These are phyloP conservation scores for Drosophila anomalipes DNA, from an alignment of 2,888 invertebrate species.

Conservation along the genomic window DNA sequence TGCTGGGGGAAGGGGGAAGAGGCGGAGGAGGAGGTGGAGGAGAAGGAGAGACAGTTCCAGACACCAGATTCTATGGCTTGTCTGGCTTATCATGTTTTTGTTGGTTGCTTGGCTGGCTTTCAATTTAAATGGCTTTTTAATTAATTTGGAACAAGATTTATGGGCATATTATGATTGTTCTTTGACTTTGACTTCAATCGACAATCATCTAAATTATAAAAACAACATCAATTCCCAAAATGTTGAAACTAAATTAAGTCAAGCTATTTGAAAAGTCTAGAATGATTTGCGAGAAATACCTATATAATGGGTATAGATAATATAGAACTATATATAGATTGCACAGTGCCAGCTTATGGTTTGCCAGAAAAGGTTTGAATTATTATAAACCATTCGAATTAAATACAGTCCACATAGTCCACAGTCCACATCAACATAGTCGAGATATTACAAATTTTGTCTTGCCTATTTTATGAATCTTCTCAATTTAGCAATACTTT, in stretches of 20 bases:
- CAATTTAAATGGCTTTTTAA: constrained; percentile 69
- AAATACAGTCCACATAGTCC: too few species aligned
- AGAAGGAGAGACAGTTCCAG: not conserved
- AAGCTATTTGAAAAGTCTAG: not conserved
- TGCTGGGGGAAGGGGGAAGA: too few species aligned
- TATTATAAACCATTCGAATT: not conserved
- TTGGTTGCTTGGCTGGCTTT: constrained; percentile 13
- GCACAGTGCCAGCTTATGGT: not conserved
- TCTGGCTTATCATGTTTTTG: constrained; percentile 37
- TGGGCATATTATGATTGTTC: constrained; percentile 45
- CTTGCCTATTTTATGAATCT: too few species aligned
- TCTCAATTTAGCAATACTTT: too few species aligned
- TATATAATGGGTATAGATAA: not conserved
- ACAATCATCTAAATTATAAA: constrained; percentile 2
- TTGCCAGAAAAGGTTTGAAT: not conserved
- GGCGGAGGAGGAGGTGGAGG: not conserved
- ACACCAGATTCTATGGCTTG: constrained; percentile 25
- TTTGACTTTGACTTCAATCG: constrained; percentile 11
- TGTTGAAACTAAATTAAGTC: not conserved
- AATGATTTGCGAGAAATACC: not conserved
- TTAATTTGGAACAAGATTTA: constrained; percentile 68
- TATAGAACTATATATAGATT: not conserved
- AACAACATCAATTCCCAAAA: not conserved
- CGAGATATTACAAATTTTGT: too few species aligned
- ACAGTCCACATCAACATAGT: too few species aligned